Base-by-base conservation (phyloP, 2,888 invertebrate species). In the Drosophila infuscata region DNA sequence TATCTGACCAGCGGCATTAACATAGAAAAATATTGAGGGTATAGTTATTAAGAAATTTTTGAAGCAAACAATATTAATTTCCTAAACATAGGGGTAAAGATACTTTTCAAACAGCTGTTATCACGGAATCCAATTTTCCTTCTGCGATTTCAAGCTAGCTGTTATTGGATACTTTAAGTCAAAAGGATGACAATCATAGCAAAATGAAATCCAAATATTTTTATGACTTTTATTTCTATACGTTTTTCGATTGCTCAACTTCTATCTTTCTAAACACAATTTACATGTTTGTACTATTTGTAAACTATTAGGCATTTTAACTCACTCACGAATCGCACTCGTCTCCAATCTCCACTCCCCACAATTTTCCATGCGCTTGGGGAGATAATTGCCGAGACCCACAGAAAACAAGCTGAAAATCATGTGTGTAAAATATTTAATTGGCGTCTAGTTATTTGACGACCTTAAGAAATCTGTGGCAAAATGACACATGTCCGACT, bases 381-480 rank as follows among this genome's bases (percentile, higher is more conserved):
- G 36, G 20, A 64, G 65, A 52, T 80, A 79, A 80, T 80, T 76
- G 49, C 53, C 52, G 46, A 56, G 57, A 60, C 51, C 60, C 61
- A 56, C 35, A 35, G 41, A 43, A 62, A 51, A 65, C 43, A 35
- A 65, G 61, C 69, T 73, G 56, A 65, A 73, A 64, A 79, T 63
- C 36, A 51, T 65, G 74, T 60, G 78, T 73, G 74, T 60, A 73
- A 77, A 80, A 80, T 60, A 72, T 77, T 79, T 88, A 88, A 84
- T 87, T 83, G 85, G 71, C 79, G 62, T 71, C 74, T 80, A 76
- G 77, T 80, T 82, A 83, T 76, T 87, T 79, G 84, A 49, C 80
- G 87, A 80, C 87, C 83, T 87, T 84, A 83, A 84, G 73, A 81
- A 70, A 78, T 87, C 64, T 87, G 73, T 79, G 79, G 79, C 80